A percentile compares a stretch with the other conserved stretches of the same genome.
Evolutionary conservation across 2,113 vertebrate genomes (phyloP).

Genomic region (Varanus salvator): DNA sequence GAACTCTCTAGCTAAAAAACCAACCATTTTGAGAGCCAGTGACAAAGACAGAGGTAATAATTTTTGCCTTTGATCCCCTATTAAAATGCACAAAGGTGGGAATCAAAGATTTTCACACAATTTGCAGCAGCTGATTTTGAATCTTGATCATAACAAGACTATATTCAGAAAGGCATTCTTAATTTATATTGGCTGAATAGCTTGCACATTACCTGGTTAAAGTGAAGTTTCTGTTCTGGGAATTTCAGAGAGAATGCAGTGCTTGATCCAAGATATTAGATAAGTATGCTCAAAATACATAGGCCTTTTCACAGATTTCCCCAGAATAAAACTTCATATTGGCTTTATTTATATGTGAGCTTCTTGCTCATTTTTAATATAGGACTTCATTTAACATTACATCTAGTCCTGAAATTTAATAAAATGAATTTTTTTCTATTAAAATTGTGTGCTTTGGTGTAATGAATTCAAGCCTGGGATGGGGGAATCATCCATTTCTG

Average conservation of each 20-base stretch:
- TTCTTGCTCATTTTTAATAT: conserved; percentile 20
- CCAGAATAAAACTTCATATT: neutral
- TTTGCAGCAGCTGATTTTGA: conserved; percentile 43
- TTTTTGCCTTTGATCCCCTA: conserved; percentile 36
- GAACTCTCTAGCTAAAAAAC: conserved; percentile 36
- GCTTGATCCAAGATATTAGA: conserved; percentile 1
- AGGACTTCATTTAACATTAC: conserved; percentile 10
- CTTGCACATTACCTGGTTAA: conserved; percentile 30
- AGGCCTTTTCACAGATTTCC: neutral
- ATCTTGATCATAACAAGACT: conserved; percentile 35
- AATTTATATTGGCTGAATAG: conserved; percentile 45
- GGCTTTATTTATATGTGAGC: neutral
- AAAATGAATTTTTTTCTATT: neutral
- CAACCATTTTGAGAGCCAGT: conserved; percentile 31
- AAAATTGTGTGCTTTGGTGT: neutral
- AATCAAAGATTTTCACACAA: conserved; percentile 39
- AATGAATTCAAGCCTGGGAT: neutral
- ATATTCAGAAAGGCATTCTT: conserved; percentile 45
- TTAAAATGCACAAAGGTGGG: neutral
- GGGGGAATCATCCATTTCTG: neutral
- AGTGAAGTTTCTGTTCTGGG: conserved; percentile 38
- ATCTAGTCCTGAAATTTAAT: neutral
- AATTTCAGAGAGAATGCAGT: conserved; percentile 25
- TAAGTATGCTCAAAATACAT: conserved; percentile 27
- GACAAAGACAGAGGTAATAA: conserved; percentile 23